Evolutionary conservation across 2,113 vertebrate species (phyloP).

Genomic region (Sceloporus undulatus): DNA sequence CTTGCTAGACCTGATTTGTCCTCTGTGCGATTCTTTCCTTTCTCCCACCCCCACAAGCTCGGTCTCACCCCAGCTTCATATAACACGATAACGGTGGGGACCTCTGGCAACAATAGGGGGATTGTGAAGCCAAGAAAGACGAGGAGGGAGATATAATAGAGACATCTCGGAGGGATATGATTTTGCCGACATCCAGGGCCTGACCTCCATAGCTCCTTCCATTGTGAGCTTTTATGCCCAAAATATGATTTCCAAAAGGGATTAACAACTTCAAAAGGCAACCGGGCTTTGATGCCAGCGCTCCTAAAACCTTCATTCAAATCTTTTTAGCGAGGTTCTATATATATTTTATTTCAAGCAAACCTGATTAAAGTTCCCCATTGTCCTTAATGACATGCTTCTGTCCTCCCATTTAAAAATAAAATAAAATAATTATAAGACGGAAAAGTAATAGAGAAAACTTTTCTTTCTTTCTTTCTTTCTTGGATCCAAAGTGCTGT

Average conservation of each 20-base stretch:
- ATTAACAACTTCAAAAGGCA: constrained; percentile 47
- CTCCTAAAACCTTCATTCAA: constrained; percentile 50
- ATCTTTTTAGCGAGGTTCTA: constrained; percentile 35
- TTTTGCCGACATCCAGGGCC: constrained; percentile 29
- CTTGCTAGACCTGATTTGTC: constrained; percentile 13
- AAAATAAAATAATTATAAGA: constrained; percentile 27
- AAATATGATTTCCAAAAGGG: constrained; percentile 47
- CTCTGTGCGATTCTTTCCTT: neutral
- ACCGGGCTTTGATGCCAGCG: constrained; percentile 26
- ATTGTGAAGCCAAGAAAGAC: constrained; percentile 26
- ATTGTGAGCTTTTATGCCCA: constrained; percentile 43
- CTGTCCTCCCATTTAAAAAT: constrained; percentile 19
- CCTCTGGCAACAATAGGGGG: constrained; percentile 20
- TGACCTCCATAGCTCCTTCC: constrained; percentile 24
- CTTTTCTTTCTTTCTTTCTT: neutral
- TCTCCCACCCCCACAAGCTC: neutral
- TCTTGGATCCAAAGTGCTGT: neutral
- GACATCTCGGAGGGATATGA: constrained; percentile 30
- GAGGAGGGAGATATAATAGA: constrained; percentile 28
- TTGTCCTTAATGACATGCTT: constrained; percentile 44
- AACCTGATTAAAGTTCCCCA: constrained; percentile 43
- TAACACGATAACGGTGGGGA: constrained; percentile 16
- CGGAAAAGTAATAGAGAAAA: constrained; percentile 21
- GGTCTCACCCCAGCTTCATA: neutral
- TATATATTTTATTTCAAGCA: constrained; percentile 44